phyloP scores from a whole-genome alignment of 2,797 vertebrate genomes.

The Darevskia nairensis region DNA sequence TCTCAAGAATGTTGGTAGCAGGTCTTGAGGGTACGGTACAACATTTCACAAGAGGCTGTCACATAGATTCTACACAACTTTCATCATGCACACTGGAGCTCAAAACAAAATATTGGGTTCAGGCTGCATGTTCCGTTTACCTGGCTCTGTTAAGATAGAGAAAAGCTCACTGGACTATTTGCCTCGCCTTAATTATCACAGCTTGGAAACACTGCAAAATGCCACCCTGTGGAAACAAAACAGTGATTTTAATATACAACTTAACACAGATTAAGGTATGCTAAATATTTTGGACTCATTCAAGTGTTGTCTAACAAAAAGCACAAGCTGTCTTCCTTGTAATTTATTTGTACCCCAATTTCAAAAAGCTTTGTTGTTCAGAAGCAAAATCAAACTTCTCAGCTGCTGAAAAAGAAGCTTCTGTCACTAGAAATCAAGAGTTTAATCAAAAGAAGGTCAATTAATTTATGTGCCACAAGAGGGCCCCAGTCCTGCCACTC shows the following conservation, averaged over 20 bases:
- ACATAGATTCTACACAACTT: background rate
- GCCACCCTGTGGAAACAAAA: conserved; percentile 63
- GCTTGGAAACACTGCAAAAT: conserved; percentile 33
- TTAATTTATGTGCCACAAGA: background rate
- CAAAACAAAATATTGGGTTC: background rate
- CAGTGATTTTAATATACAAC: conserved; percentile 1
- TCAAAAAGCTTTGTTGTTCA: background rate
- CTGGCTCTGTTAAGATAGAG: conserved; percentile 52
- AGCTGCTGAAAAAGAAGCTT: background rate
- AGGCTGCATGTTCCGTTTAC: conserved; percentile 28
- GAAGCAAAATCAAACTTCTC: background rate
- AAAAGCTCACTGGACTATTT: conserved; percentile 43
- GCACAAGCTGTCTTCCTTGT: accelerated
- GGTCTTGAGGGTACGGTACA: no score
- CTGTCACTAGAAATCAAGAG: background rate
- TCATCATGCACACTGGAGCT: background rate
- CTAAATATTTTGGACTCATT: background rate
- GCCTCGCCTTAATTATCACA: background rate
- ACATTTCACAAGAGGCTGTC: background rate
- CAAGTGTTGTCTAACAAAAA: background rate
- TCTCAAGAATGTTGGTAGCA: background rate
- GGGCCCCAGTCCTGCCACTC: no score
- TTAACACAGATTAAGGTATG: conserved; percentile 7
- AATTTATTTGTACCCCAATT: background rate
- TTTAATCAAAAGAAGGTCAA: background rate